Base-by-base conservation (phyloP, 2,113 vertebrate genomes). In the Stegastes partitus region DNA sequence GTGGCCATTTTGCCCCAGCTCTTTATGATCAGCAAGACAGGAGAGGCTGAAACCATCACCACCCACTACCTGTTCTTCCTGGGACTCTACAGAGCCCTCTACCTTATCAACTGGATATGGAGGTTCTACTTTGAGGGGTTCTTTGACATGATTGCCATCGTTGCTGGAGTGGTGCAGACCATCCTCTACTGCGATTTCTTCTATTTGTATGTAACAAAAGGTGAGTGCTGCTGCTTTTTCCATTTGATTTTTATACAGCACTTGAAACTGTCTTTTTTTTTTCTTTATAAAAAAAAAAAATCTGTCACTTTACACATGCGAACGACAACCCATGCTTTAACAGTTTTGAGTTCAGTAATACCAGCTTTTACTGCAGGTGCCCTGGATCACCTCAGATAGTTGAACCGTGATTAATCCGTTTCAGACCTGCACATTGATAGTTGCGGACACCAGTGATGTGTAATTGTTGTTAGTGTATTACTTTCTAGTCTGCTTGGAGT, bases 141-240 rank as follows among this genome's bases (percentile, higher is more conserved):
- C 95, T 99, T 99, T 21, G 98, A 99, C 92, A 96, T 99, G 95
- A 99, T 99, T 26, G 98, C 97, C 42, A 98, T 99, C 14, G 98
- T 99, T 42, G 98, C 98, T 4, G 98, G 98, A 18, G 95, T 98
- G 59, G 98, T 99, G 75, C 98, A 99, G 94, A 99, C 98, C 25
- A 98, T 99, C 88, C 96, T 99, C 2, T 99, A 99, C 92, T 99
- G 98, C 81, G 98, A 99, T 93, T 99, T 99, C 95, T 99, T 99
- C 95, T 99, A 99, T 94, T 95, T 99, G 93, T 99, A 99, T 89
- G 96, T 99, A 87, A 99, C 98, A 56, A 99, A 99, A 98, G 98
- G 98, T 99, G 78, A 92, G 96, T 26, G 0, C 19, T 28, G 37
- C 42, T 31, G 31, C n/a, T 4, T 64, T 53, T 23, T 18, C 11